Percentiles rank a stretch among this genome's conserved stretches.
Evolutionary conservation across 92 coral and sea anemone species (phyloP).

Genomic region (Bergia sp.): DNA sequence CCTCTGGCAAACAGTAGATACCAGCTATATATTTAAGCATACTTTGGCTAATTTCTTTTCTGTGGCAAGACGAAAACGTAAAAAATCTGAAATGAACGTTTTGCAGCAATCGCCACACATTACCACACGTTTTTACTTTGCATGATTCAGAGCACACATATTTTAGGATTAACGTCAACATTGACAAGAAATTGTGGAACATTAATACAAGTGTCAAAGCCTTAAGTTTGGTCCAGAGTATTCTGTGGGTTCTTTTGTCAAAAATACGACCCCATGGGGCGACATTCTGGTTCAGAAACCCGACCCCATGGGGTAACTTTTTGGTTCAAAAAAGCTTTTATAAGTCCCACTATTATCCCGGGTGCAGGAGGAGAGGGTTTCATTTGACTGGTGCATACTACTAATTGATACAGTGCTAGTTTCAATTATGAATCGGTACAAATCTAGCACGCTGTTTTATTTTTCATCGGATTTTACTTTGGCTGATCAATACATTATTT

Average conservation of each 20-base stretch:
- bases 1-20: background rate
- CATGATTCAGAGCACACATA: background rate
- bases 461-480: background rate
- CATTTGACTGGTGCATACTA: background rate
- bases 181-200: background rate
- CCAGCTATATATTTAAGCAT: background rate
- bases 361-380: background rate
- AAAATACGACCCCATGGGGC: background rate
- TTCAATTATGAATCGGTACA: background rate
- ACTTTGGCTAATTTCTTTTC: background rate
- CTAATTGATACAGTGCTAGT: background rate
- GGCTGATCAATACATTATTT: background rate
- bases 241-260: background rate
- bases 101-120: background rate
- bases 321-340: background rate
- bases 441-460: background rate
- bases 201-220: background rate
- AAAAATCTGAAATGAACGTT: background rate
- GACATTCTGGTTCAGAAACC: background rate
- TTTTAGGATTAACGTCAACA: background rate
- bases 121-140: background rate
- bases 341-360: background rate
- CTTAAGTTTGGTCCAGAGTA: background rate
- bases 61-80: background rate
- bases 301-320: background rate